Conservation (phyloP, 2,113 vertebrate species). For the Spea bombifrons region DNA sequence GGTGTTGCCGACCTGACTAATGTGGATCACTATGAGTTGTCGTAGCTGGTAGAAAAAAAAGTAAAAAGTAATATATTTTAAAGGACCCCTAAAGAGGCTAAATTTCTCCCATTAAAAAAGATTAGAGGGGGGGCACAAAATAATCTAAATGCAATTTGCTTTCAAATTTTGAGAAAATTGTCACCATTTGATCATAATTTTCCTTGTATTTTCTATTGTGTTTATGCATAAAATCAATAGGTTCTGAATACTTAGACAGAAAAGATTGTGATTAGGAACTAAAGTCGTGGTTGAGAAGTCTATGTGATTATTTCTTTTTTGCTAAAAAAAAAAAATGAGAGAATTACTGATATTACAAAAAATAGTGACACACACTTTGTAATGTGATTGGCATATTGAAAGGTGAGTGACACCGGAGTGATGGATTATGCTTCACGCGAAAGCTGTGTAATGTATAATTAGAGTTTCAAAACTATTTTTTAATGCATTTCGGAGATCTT, state of each 20-base stretch:
- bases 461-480: slow-evolving; percentile 49
- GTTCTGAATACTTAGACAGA: slow-evolving; percentile 47
- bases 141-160: slow-evolving; percentile 69
- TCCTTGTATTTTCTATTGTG: slow-evolving; percentile 56
- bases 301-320: slow-evolving; percentile 33
- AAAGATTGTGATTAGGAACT: slow-evolving; percentile 35
- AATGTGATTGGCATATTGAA: slow-evolving; percentile 46
- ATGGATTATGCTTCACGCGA: slow-evolving; percentile 42
- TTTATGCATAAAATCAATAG: slow-evolving; percentile 61
- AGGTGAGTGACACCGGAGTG: slow-evolving; percentile 44
- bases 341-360: slow-evolving; percentile 45
- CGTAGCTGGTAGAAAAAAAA: slow-evolving; percentile 76
- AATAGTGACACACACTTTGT: slow-evolving; percentile 44
- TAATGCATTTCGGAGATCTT: slow-evolving; percentile 47
- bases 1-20: slow-evolving; percentile 72
- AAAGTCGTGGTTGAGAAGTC: slow-evolving; percentile 17
- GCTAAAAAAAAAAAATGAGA: slow-evolving; percentile 24
- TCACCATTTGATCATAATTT: slow-evolving; percentile 65
- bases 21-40: slow-evolving; percentile 74
- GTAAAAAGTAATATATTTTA: slow-evolving; percentile 80
- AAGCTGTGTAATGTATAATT: slow-evolving; percentile 45
- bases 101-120: slow-evolving; percentile 60
- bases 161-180: slow-evolving; percentile 58
- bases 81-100: slow-evolving; percentile 66
- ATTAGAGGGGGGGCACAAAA: background rate